These are phyloP conservation scores for Microcebus murinus DNA, from an alignment of 2,113 vertebrate genomes.

Conservation along the genomic window DNA sequence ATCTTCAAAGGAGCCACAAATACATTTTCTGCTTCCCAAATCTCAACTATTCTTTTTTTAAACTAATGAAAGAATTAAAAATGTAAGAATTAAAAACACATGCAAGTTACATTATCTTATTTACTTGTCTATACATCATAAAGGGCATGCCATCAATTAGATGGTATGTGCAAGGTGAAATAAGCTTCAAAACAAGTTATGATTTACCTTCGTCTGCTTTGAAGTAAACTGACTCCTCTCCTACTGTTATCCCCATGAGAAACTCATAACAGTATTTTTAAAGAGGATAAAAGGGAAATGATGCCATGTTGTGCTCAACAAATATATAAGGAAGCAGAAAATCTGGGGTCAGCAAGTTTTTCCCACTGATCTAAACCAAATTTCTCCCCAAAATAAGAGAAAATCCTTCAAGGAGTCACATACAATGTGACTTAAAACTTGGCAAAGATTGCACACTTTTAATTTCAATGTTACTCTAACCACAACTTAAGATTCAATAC, in stretches of 20 bases:
- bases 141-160: background rate
- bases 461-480: slow-evolving; percentile 37
- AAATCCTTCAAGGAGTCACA: background rate
- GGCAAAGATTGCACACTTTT: background rate
- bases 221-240: background rate
- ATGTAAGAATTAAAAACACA: slow-evolving; percentile 15
- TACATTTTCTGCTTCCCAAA: slow-evolving; percentile 11
- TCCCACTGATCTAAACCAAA: slow-evolving; percentile 14
- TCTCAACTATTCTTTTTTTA: background rate
- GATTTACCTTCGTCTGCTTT: background rate
- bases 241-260: background rate
- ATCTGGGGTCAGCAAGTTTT: background rate
- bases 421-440: slow-evolving; percentile 34
- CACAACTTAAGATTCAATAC: slow-evolving; percentile 64
- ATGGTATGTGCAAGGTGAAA: background rate
- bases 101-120: background rate
- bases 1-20: background rate
- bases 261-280: background rate
- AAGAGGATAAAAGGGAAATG: background rate
- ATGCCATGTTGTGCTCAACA: background rate
- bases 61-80: background rate
- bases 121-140: background rate
- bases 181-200: background rate
- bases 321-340: background rate
- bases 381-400: slow-evolving; percentile 42